Evolutionary conservation across 2,888 invertebrate species (phyloP), one percentile per base, ranked within the genome.

Genomic region (Acronicta leporina): DNA sequence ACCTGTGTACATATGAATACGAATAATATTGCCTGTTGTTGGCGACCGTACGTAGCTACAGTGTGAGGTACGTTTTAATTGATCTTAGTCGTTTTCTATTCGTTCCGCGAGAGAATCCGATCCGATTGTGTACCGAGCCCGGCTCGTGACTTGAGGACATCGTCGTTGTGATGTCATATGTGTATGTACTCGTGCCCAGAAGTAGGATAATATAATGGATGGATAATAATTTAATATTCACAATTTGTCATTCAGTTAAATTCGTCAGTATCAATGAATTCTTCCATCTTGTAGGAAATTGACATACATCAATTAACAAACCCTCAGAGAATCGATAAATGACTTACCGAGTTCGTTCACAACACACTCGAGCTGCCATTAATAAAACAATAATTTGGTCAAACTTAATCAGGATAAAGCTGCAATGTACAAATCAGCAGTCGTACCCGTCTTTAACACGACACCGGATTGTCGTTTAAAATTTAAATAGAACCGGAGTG

Each of bases 51-150:
- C 74, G 16, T 35, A 35, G 13, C 5, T 35, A 35, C 13, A 35
- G 35, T 5, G 50, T 54, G 78, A 81, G 80, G 67, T 82, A n/a
- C 73, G 82, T 83, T 89, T 89, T 91, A 89, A 91, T 90, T 90
- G 89, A 89, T 91, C 89, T 87, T 80, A 80, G 78, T 86, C 87
- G 83, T 88, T 90, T 89, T 87, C 86, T 86, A 76, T 84, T 85
- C 83, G 81, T 79, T 82, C 73, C 77, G 76, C 79, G 80, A 81
- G 77, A 73, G 74, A 66, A 79, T 77, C 76, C 73, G 76, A 77
- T 81, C 71, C 76, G 82, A 85, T 84, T 83, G 81, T 82, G 71
- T 68, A 7, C 7, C n/a, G n/a, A 7, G 5, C 1, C 58, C 60
- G 68, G 67, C 59, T 49, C 63, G 53, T 65, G 54, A 53, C 51